Percentiles rank a stretch among this genome's conserved stretches.
Conservation (phyloP, 1,140 invertebrate species). For the Antheraea mylitta region DNA sequence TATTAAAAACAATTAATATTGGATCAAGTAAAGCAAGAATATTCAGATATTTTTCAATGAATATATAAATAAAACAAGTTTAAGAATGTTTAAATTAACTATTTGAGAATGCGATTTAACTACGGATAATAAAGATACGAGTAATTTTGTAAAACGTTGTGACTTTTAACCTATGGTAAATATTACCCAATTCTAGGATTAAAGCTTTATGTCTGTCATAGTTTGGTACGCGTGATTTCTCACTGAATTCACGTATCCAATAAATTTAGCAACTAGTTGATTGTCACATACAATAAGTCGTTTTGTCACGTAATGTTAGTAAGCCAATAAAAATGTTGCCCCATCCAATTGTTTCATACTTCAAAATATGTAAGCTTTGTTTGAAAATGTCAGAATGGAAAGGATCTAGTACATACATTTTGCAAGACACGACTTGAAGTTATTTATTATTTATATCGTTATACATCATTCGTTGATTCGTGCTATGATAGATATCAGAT, state of each 20-base stretch:
- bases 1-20: too few relatives aligned
- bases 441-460: not conserved
- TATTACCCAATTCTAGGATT: not conserved
- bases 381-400: constrained; percentile 3
- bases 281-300: not conserved
- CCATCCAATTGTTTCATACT: constrained; percentile 5
- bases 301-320: constrained; percentile 7
- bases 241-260: not conserved
- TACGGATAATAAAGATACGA: not conserved
- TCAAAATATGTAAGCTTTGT: not conserved
- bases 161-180: not conserved
- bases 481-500: too few relatives aligned
- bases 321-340: not conserved
- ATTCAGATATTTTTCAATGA: too few relatives aligned
- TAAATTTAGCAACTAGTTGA: not conserved
- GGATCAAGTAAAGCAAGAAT: too few relatives aligned
- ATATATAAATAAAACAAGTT: not conserved
- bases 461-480: not conserved
- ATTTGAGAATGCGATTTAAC: too few relatives aligned
- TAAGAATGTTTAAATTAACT: not conserved
- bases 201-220: not conserved
- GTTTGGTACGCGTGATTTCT: not conserved
- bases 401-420: not conserved
- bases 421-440: not conserved
- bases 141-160: not conserved